Base-by-base conservation (phyloP, 2,113 vertebrate genomes). In the Mesitornis unicolor region DNA sequence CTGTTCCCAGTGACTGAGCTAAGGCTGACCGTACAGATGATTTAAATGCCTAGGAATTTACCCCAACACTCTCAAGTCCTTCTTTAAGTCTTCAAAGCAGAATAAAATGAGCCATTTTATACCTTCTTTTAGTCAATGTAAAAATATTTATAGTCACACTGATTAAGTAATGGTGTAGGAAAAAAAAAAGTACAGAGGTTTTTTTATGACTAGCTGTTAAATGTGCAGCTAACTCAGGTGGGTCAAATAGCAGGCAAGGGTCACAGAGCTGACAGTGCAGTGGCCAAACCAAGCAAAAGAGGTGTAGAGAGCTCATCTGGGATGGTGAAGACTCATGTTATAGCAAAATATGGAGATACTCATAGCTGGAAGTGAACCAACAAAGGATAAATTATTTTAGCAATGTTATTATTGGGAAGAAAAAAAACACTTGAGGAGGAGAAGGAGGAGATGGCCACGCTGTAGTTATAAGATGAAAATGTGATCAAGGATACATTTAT, bases 1-100 rank as follows among this genome's bases (percentile, higher is more conserved):
- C 9, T 21, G 7, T 71, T 40, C 10, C 36, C 45, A 74, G n/a
- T 83, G 36, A 22, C 35, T 77, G 13, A 53, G 51, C 10, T 61
- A 53, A 74, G 10, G 42, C 8, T 73, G 36, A 40, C 15, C 16
- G 8, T 36, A 51, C 0, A 0, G 33, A 43, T 2, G 7, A 45
- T 1, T 2, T 51, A 64, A 56, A 60, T 33, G 8, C 33, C 42
- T 14, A 59, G 26, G 26, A 68, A 42, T 33, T 38, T 80, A 63
- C 35, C 17, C 19, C 1, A 1, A 26, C 14, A 25, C 6, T 77
- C 6, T 59, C 16, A 36, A 5, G 3, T 28, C 6, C 6, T 77
- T 67, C 7, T 69, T 59, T 36, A 57, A 7, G 22, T 78, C 60
- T 81, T 53, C 38, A 87, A 57, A 84, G 36, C 8, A 51, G 73